phyloP scores from a whole-genome alignment of 2,113 vertebrate species.

The Chionis minor region DNA sequence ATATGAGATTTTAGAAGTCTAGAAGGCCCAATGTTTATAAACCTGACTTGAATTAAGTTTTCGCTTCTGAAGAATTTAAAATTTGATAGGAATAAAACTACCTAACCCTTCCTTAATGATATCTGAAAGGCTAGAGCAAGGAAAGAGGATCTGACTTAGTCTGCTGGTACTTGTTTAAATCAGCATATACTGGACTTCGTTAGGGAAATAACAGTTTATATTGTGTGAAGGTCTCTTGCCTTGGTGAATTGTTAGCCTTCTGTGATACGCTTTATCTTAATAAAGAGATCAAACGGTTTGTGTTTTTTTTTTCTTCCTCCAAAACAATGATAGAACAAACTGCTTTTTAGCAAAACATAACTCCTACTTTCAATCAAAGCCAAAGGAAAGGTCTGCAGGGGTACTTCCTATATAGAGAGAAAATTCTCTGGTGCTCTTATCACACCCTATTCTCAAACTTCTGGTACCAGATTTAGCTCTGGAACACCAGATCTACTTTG shows the following conservation, averaged over 20 bases:
- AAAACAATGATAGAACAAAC: neutral
- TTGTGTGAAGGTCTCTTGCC: neutral
- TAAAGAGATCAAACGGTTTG: neutral
- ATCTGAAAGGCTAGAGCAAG: neutral
- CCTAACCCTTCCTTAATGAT: neutral
- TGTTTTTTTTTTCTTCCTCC: neutral
- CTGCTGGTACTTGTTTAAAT: neutral
- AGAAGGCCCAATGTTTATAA: neutral
- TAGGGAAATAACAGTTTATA: neutral
- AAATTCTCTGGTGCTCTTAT: neutral
- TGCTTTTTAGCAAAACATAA: neutral
- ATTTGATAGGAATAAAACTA: neutral
- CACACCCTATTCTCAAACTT: neutral
- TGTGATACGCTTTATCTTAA: neutral
- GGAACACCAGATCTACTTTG: neutral
- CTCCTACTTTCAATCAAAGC: neutral
- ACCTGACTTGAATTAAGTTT: neutral
- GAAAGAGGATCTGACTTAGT: neutral
- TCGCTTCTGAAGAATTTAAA: neutral
- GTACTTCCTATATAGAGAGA: neutral
- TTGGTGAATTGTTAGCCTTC: neutral
- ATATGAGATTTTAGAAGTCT: neutral
- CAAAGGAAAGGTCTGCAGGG: neutral
- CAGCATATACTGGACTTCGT: neutral
- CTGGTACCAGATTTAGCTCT: neutral